Base-by-base conservation (phyloP, 2,888 invertebrate genomes). In the Raillietiella orientalis region DNA sequence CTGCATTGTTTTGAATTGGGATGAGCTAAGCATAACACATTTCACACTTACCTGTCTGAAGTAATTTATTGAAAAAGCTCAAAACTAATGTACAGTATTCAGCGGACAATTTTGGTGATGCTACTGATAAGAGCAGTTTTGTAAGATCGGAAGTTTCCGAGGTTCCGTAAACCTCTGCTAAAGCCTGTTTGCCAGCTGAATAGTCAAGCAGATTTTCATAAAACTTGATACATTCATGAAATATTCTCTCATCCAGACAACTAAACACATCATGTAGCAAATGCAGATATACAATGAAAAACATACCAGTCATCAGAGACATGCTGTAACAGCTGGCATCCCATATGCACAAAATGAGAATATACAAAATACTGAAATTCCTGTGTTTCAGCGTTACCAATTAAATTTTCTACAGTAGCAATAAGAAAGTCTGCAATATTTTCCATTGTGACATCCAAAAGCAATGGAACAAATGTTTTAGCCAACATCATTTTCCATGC, bases 121-220 rank as follows among this genome's bases (percentile, higher is more conserved):
- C 26, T 14, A 15, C 13, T 27, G 27, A 23, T 9, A 26, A 27
- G 5, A 24, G 26, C n/a, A 24, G 10, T 12, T 6, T 9, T 4
- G 20, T 8, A 14, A 27, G 12, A 8, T 24, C 12, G 8, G 11
- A 6, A 11, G 27, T n/a, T n/a, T 2, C 14, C 4, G 19, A 15
- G 4, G 14, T 14, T 13, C 14, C 21, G 10, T n/a, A n/a, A 5
- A 26, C 26, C 14, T 26, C 6, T 6, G 5, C 6, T 38, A 79
- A 58, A 0, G 82, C 79, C 37, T 63, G 58, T 32, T 69, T 58
- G 0, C 77, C 79, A 1, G 67, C 59, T 0, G 66, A 58, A 32
- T 70, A 70, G 27, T 79, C 77, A 13, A 84, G 44, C 34, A 77
- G 60, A 38, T 64, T 64, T 41, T 77, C 75, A 61, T 82, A 67